These are phyloP conservation scores for Cynopterus sphinx DNA, from an alignment of 2,797 vertebrate species.

Conservation along the genomic window DNA sequence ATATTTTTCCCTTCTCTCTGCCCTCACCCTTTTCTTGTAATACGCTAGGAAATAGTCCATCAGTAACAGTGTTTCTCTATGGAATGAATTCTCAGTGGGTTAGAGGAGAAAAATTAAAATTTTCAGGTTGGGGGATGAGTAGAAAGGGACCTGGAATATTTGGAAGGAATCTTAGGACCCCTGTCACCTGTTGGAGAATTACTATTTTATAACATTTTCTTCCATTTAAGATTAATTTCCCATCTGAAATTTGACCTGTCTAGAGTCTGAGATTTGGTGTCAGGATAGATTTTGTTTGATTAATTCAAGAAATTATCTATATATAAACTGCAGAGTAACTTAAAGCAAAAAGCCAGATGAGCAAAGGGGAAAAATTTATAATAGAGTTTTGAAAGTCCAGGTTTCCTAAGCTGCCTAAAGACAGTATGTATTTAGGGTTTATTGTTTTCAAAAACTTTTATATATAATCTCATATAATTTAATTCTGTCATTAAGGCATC, in stretches of 20 bases:
- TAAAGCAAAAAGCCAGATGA: neutral
- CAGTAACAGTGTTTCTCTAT: neutral
- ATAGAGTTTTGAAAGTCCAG: slow-evolving; percentile 3
- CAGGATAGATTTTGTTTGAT: slow-evolving; percentile 9
- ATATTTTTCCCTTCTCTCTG: neutral
- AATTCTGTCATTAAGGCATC: neutral
- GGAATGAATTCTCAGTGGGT: neutral
- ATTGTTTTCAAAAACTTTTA: slow-evolving; percentile 27
- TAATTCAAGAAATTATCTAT: neutral
- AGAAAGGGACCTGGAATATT: neutral
- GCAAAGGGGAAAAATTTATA: neutral
- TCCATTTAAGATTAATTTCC: slow-evolving; percentile 14
- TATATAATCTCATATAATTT: neutral
- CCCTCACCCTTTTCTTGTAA: neutral
- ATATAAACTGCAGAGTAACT: neutral
- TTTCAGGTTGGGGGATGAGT: neutral
- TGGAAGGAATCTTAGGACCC: neutral
- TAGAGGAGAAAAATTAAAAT: neutral
- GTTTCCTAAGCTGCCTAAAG: neutral
- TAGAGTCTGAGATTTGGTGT: slow-evolving; percentile 7
- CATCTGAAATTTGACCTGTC: neutral
- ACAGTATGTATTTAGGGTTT: neutral
- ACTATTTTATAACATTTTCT: slow-evolving; percentile 34
- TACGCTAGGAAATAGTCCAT: neutral
- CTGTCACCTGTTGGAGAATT: neutral